A percentile compares a stretch with the other conserved stretches of the same genome.
Conservation (phyloP, 2,888 invertebrate genomes). For the Xylota sylvarum region DNA sequence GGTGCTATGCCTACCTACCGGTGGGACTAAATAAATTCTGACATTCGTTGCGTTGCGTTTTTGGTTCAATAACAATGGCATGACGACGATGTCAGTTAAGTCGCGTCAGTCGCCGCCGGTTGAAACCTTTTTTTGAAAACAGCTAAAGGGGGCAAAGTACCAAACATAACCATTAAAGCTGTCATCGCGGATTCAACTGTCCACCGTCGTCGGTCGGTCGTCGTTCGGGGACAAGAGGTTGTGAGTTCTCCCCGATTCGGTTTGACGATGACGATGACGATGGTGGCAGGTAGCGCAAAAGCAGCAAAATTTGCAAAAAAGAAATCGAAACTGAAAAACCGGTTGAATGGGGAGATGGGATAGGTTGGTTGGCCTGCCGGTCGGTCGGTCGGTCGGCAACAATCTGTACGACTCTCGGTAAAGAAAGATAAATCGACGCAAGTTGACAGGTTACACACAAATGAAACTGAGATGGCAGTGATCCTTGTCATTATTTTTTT, state of each 20-base stretch:
- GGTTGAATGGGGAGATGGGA: conserved; percentile 36
- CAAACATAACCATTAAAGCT: conserved; percentile 76
- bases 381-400: conserved; percentile 17
- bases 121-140: conserved; percentile 60
- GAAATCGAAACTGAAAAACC: conserved; percentile 66
- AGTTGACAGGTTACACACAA: conserved; percentile 79
- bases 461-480: conserved; percentile 78
- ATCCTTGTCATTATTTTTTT: conserved; percentile 55
- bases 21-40: conserved; percentile 73
- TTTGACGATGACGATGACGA: conserved; percentile 53
- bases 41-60: conserved; percentile 57
- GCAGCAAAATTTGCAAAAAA: conserved; percentile 37
- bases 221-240: conserved; percentile 36
- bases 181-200: conserved; percentile 77
- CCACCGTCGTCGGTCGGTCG: conserved; percentile 38
- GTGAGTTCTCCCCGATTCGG: conserved; percentile 59
- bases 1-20: background rate
- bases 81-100: conserved; percentile 70
- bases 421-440: conserved; percentile 78
- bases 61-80: conserved; percentile 64
- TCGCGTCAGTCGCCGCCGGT: conserved; percentile 36
- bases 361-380: conserved; percentile 5
- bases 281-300: conserved; percentile 54
- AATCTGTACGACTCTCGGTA: conserved; percentile 46
- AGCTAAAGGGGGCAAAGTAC: conserved; percentile 53